Percentiles rank a stretch among this genome's conserved stretches.
These are phyloP conservation scores for Drosophila yooni DNA, from an alignment of 2,888 invertebrate genomes.

Conservation along the genomic window DNA sequence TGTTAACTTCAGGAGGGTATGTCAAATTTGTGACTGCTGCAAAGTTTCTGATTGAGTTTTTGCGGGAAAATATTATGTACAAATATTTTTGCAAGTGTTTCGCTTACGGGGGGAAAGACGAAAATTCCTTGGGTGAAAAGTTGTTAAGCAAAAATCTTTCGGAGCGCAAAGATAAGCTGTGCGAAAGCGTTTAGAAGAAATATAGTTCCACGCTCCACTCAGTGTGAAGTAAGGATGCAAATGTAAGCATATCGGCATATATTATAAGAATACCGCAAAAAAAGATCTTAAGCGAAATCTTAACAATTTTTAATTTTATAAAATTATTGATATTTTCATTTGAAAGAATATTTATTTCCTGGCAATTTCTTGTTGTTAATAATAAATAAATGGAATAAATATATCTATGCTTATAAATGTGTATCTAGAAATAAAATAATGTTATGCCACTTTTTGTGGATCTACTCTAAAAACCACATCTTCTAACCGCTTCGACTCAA, in stretches of 20 bases:
- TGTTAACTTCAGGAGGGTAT: slow-evolving; percentile 9
- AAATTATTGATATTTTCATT: not conserved
- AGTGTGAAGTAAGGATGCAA: not conserved
- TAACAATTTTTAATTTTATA: not conserved
- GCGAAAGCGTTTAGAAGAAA: not conserved
- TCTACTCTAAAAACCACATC: not conserved
- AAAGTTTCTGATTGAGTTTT: not conserved
- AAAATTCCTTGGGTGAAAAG: slow-evolving; percentile 16
- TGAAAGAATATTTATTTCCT: not conserved
- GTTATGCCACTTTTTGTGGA: not conserved
- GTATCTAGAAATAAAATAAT: too few relatives aligned
- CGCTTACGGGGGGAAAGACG: not conserved
- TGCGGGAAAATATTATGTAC: slow-evolving; percentile 34
- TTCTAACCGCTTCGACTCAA: too few relatives aligned
- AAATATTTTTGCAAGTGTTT: slow-evolving; percentile 43
- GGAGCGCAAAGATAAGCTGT: slow-evolving; percentile 6
- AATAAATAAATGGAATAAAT: not conserved
- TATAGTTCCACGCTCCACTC: not conserved
- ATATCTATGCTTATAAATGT: not conserved
- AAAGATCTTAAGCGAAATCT: not conserved
- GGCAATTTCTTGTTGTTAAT: not conserved
- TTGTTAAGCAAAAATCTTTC: slow-evolving; percentile 15
- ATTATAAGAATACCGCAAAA: not conserved
- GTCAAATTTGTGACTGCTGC: not conserved
- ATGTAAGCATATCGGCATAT: not conserved